A percentile compares a stretch with the other conserved stretches of the same genome.
phyloP scores from a whole-genome alignment of 92 coral and sea anemone species.

The Palythoa grandiflora region DNA sequence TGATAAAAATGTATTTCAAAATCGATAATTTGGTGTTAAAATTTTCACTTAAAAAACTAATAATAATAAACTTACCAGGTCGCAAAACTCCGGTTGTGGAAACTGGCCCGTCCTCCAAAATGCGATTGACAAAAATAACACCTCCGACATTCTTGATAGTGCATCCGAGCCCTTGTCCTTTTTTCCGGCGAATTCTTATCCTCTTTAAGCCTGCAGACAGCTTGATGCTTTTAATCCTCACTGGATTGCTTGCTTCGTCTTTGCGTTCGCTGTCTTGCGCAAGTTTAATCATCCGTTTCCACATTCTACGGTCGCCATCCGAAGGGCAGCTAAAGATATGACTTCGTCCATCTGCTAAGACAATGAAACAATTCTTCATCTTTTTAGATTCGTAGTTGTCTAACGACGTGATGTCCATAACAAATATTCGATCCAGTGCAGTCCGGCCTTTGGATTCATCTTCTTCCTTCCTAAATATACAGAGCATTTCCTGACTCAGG shows the following conservation, averaged over 20 bases:
- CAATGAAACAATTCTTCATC: constrained; percentile 84
- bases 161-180: constrained; percentile 90
- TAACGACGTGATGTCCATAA: constrained; percentile 83
- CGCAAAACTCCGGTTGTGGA: constrained; percentile 88
- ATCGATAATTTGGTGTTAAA: not conserved
- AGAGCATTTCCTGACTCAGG: constrained; percentile 84
- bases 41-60: not conserved
- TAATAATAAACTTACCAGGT: constrained; percentile 74
- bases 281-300: constrained; percentile 77
- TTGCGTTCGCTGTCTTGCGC: constrained; percentile 83
- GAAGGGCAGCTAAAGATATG: constrained; percentile 79
- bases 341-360: constrained; percentile 86
- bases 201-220: constrained; percentile 89
- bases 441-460: constrained; percentile 83
- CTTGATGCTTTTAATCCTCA: constrained; percentile 87
- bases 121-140: constrained; percentile 91
- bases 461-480: constrained; percentile 93
- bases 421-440: constrained; percentile 89
- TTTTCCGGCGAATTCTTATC: constrained; percentile 79
- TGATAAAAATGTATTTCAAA: not conserved
- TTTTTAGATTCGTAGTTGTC: constrained; percentile 90
- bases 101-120: constrained; percentile 94
- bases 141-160: constrained; percentile 96
- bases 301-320: constrained; percentile 80
- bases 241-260: constrained; percentile 90